Percentiles rank a stretch among this genome's conserved stretches.
phyloP scores from a whole-genome alignment of 2,888 invertebrate genomes.

The Cryptophagus acutangulus region DNA sequence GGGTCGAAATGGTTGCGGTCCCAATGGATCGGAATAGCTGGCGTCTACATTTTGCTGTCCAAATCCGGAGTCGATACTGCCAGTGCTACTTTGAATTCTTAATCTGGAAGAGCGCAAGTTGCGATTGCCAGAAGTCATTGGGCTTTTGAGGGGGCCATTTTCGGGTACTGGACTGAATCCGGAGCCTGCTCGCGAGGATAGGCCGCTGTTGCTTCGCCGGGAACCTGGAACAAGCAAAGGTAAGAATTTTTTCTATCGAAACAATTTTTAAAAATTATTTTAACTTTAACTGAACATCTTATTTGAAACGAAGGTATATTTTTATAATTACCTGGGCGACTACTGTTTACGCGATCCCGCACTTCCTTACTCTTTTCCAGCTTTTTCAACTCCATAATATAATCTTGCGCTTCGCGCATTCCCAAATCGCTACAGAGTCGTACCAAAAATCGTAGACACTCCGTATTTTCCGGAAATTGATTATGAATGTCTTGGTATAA shows the following conservation, averaged over 20 bases:
- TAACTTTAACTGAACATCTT: no score
- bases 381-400: conserved; percentile 78
- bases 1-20: conserved; percentile 54
- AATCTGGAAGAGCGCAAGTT: conserved; percentile 36
- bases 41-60: conserved; percentile 45
- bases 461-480: conserved; percentile 90
- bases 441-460: conserved; percentile 87
- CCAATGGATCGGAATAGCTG: conserved; percentile 55
- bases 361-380: conserved; percentile 53
- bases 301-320: no score
- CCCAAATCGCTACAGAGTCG: conserved; percentile 86
- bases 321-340: conserved; percentile 51
- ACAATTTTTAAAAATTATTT: no score
- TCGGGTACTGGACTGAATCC: conserved; percentile 52
- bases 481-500: conserved; percentile 74
- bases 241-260: conserved; percentile 1
- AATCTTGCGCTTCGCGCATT: conserved; percentile 81
- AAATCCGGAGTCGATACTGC: conserved; percentile 45
- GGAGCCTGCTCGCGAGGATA: conserved; percentile 55
- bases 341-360: conserved; percentile 55
- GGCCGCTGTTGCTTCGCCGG: conserved; percentile 52
- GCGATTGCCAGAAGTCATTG: conserved; percentile 35
- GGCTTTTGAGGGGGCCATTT: conserved; percentile 35
- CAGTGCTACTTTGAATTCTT: conserved; percentile 40
- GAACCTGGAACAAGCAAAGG: conserved; percentile 43